Evolutionary conservation across 2,888 invertebrate genomes (phyloP), one percentile per base, ranked within the genome.

Genomic region (Drosophila cognata): DNA sequence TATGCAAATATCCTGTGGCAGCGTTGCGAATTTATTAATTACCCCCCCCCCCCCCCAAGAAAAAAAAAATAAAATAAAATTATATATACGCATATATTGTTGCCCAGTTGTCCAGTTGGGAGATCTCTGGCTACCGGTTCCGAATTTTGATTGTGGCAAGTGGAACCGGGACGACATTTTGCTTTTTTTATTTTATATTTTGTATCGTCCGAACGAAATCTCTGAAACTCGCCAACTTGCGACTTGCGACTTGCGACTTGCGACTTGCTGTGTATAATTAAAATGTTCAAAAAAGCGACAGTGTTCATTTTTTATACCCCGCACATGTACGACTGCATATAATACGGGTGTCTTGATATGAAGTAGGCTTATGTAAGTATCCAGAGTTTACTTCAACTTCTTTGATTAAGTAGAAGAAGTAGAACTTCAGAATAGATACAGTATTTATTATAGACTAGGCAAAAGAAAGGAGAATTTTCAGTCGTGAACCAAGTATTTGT

Each of bases 1-100:
- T 91, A 91, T 91, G 91, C 91, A 91, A 91, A 91, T 91, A 91
- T 91, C 91, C 91, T 84, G 82, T 77, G 88, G 91, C 91, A 89
- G 81, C 86, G 80, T 82, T 81, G 67, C 89, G 88, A 87, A 89
- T 91, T 91, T 90, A 90, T 91, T 90, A 91, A 90, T 91, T 88
- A 91, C 87, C 73, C 71, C 60, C 57, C 63, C 18, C 33, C 73
- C 71, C 60, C 57, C 63, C 18, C 33, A 56, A 51, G 51, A 52
- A 55, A 52, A 29, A 46, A 48, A 50, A 52, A 11, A 28, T 46
- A 28, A 13, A 58, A 25, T 55, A 50, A 58, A 43, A 38, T 33
- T 50, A 50, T 50, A 50, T 48, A 28, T 65, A 33, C 55, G 13
- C 2, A 25, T 53, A 18, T 25, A 25, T 18, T 66, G 70, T 52